Evolutionary conservation across 2,797 vertebrate genomes (phyloP).

Genomic region (Myoxocephalus aenaeus): DNA sequence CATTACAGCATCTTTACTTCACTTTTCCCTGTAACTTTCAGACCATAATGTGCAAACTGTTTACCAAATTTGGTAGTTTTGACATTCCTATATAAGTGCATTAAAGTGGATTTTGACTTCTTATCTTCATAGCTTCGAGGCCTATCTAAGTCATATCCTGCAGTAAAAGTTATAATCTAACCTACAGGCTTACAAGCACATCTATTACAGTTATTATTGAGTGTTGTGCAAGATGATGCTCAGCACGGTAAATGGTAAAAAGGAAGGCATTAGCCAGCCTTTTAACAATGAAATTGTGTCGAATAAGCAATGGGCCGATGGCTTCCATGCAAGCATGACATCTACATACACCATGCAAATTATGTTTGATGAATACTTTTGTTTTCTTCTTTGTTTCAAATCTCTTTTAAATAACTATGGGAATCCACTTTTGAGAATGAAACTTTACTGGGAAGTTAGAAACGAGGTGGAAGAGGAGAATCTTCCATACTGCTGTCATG

Average conservation of each 20-base stretch:
- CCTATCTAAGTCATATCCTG: constrained; percentile 31
- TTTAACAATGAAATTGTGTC: constrained; percentile 32
- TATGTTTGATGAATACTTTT: constrained; percentile 49
- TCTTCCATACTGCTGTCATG: constrained; percentile 36
- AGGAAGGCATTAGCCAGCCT: constrained; percentile 22
- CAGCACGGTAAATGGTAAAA: constrained; percentile 25
- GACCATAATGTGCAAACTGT: constrained; percentile 40
- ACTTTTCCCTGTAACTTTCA: constrained; percentile 11
- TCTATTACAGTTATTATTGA: constrained; percentile 44
- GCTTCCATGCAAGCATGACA: constrained; percentile 79
- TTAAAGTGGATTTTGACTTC: constrained; percentile 33
- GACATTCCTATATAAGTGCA: constrained; percentile 41
- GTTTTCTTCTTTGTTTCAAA: constrained; percentile 48
- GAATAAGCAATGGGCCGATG: constrained; percentile 48
- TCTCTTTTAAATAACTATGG: constrained; percentile 40
- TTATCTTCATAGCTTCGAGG: constrained; percentile 26
- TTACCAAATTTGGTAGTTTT: constrained; percentile 31
- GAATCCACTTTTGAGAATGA: constrained; percentile 36
- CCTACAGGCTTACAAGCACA: constrained; percentile 50
- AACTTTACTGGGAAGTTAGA: neutral
- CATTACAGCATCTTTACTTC: neutral
- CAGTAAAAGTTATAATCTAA: constrained; percentile 27
- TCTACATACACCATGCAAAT: constrained; percentile 80
- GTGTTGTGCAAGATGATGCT: constrained; percentile 41
- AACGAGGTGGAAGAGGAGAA: neutral